A percentile compares a stretch with the other conserved stretches of the same genome.
These are phyloP conservation scores for Globodera rostochiensis DNA, from an alignment of 1,140 invertebrate genomes.

Conservation along the genomic window DNA sequence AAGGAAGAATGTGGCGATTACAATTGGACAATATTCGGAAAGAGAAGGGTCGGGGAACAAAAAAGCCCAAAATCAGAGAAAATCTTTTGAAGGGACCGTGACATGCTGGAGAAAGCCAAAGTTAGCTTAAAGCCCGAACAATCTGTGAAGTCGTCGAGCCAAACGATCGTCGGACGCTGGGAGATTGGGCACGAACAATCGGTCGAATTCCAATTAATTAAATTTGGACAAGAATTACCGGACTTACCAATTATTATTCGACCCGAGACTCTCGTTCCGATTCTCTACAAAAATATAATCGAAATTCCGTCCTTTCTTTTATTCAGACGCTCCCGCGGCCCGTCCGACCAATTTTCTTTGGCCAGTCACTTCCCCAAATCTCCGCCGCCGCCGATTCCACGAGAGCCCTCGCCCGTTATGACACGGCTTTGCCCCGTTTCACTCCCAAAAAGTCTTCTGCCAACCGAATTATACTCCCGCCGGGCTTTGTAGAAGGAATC, in stretches of 20 bases:
- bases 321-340: not conserved
- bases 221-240: too few relatives aligned
- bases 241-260: too few relatives aligned
- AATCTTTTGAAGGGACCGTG: not conserved
- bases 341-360: not conserved
- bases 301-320: not conserved
- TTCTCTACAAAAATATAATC: too few relatives aligned
- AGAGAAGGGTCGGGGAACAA: not conserved
- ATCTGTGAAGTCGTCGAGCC: not conserved
- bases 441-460: not conserved
- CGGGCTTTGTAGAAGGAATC: conserved; percentile 26
- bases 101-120: not conserved
- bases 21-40: conserved; percentile 8
- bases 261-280: too few relatives aligned
- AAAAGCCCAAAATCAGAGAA: not conserved
- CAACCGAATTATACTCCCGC: conserved; percentile 24
- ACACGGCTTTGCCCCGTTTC: conserved; percentile 33
- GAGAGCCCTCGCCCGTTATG: conserved; percentile 22
- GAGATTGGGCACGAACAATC: not conserved
- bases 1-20: not conserved
- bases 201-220: too few relatives aligned
- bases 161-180: not conserved
- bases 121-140: not conserved
- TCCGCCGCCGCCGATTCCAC: not conserved
- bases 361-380: not conserved